phyloP scores from a whole-genome alignment of 2,797 vertebrate species.

The Pipistrellus pygmaeus region DNA sequence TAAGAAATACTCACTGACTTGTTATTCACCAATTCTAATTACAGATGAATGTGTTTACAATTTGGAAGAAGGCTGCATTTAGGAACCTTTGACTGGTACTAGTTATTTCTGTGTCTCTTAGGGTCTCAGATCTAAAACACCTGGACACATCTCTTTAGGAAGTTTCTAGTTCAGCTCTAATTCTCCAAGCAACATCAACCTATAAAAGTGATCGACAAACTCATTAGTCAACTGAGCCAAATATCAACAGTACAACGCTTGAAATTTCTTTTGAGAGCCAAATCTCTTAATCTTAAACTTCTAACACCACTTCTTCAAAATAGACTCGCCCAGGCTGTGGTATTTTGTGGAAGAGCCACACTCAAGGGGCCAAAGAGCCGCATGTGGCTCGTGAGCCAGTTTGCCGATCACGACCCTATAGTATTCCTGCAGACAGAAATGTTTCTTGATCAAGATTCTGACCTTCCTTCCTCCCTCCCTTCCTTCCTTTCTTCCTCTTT shows the following conservation, averaged over 20 bases:
- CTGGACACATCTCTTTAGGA: neutral
- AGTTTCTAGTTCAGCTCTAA: slow-evolving; percentile 28
- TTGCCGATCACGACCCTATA: neutral
- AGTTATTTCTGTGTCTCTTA: slow-evolving; percentile 54
- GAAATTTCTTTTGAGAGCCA: no score
- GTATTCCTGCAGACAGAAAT: slow-evolving; percentile 10
- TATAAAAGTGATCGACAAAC: neutral
- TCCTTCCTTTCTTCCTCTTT: neutral
- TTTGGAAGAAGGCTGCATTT: slow-evolving; percentile 57
- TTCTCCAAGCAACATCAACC: slow-evolving; percentile 7
- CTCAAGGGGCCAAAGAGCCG: no score
- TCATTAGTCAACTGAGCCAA: no score
- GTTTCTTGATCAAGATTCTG: neutral
- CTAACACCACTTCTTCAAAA: no score
- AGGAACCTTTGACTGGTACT: slow-evolving; percentile 28
- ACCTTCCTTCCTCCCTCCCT: neutral
- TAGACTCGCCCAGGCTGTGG: no score
- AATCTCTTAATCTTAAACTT: no score
- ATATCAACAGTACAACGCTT: no score
- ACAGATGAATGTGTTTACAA: neutral
- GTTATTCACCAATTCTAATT: slow-evolving; percentile 65
- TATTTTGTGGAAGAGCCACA: no score
- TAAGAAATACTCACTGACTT: slow-evolving; percentile 52
- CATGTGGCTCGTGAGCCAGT: no score
- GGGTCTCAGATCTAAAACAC: slow-evolving; percentile 52